phyloP scores from a whole-genome alignment of 2,888 invertebrate species.

The Anticlea derivata region DNA sequence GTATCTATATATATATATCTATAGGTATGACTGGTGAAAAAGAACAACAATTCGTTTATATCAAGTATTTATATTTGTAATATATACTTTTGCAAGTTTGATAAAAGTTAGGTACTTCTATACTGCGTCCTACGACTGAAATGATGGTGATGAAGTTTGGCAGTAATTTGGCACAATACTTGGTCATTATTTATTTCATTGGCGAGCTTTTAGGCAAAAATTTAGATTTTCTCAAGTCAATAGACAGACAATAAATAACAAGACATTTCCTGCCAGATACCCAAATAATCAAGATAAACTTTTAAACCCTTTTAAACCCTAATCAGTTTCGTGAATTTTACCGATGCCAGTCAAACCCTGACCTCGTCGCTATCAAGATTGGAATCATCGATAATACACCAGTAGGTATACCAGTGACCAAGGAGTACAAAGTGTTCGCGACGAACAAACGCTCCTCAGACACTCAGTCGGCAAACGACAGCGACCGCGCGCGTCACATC shows the following conservation, averaged over 20 bases:
- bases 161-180: too few species aligned
- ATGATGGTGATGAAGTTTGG: too few species aligned
- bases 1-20: too few species aligned
- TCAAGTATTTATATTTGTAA: too few species aligned
- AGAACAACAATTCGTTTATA: too few species aligned
- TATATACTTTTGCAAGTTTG: too few species aligned
- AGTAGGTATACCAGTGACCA: conserved; percentile 59
- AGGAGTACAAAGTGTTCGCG: conserved; percentile 53
- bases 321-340: conserved; percentile 45
- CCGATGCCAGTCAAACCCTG: conserved; percentile 68
- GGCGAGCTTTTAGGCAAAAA: too few species aligned
- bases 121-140: too few species aligned
- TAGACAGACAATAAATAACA: conserved; percentile 3
- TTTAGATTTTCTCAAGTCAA: neutral
- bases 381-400: conserved; percentile 68
- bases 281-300: conserved; percentile 31
- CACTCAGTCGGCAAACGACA: conserved; percentile 68
- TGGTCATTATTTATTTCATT: too few species aligned
- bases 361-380: conserved; percentile 78
- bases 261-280: conserved; percentile 3
- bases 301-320: conserved; percentile 29
- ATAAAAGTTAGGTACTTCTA: too few species aligned
- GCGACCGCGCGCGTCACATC: conserved; percentile 54
- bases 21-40: too few species aligned
- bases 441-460: conserved; percentile 38